These are phyloP conservation scores for Oreochromis spilurus DNA, from an alignment of 2,113 vertebrate species.

Conservation along the genomic window DNA sequence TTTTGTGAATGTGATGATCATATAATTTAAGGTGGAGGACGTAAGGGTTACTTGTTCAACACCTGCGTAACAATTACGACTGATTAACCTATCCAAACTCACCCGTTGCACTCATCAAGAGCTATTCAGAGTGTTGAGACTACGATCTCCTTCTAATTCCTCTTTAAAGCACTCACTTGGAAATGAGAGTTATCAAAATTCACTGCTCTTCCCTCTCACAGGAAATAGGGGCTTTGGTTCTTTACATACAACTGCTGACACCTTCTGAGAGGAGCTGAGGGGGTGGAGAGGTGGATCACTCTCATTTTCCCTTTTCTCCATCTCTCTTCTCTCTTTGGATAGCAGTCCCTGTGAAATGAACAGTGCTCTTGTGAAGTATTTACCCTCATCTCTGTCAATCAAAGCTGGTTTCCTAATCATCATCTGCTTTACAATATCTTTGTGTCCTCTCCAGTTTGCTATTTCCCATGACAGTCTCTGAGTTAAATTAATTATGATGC, in stretches of 20 bases:
- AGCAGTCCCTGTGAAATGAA: constrained; percentile 26
- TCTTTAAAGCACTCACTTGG: constrained; percentile 42
- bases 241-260: constrained; percentile 41
- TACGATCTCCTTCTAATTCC: constrained; percentile 47
- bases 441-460: constrained; percentile 13
- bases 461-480: constrained; percentile 8
- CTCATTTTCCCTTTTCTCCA: constrained; percentile 32
- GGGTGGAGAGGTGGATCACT: constrained; percentile 35
- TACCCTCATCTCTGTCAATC: constrained; percentile 48
- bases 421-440: constrained; percentile 40
- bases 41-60: constrained; percentile 43
- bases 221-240: constrained; percentile 42
- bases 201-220: constrained; percentile 20
- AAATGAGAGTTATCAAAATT: constrained; percentile 64
- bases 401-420: constrained; percentile 20
- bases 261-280: constrained; percentile 43
- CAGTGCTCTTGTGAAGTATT: constrained; percentile 48
- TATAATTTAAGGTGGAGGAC: constrained; percentile 36
- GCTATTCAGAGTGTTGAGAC: constrained; percentile 46
- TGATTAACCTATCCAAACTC: constrained; percentile 66
- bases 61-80: constrained; percentile 62
- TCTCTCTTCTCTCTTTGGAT: constrained; percentile 23
- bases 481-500: constrained; percentile 35
- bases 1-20: constrained; percentile 47
- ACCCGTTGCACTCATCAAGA: constrained; percentile 54